phyloP scores from a whole-genome alignment of 2,888 invertebrate genomes.

The Andrena dorsata region DNA sequence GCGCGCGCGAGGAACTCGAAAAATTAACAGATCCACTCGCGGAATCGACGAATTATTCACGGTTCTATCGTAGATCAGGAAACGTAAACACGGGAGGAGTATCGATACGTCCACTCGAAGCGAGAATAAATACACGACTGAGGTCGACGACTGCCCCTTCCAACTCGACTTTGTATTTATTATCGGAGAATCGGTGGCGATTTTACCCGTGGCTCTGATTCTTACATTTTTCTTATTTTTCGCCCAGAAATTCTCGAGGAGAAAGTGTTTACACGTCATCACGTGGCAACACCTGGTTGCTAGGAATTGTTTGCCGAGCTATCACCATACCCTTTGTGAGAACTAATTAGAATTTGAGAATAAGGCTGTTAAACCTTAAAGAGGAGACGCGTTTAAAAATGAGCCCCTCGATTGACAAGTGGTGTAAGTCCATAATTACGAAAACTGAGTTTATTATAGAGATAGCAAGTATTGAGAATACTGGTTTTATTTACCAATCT shows the following conservation, averaged over 20 bases:
- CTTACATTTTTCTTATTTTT: slow-evolving; percentile 14
- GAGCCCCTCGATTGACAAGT: no score
- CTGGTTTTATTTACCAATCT: no score
- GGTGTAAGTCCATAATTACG: no score
- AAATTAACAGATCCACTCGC: slow-evolving; percentile 30
- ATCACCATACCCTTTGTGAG: slow-evolving; percentile 67
- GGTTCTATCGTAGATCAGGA: slow-evolving; percentile 45
- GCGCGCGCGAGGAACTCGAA: slow-evolving; percentile 22
- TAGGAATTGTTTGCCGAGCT: slow-evolving; percentile 75
- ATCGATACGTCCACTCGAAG: slow-evolving; percentile 24
- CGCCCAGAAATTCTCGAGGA: slow-evolving; percentile 18
- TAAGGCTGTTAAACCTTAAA: slow-evolving; percentile 8
- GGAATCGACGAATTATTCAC: slow-evolving; percentile 29
- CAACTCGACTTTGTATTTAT: slow-evolving; percentile 48
- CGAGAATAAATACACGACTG: background rate
- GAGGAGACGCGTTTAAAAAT: background rate
- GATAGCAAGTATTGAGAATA: no score
- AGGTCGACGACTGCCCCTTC: background rate
- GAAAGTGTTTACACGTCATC: slow-evolving; percentile 52
- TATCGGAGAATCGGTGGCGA: background rate
- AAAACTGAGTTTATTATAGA: no score
- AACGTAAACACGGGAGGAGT: slow-evolving; percentile 47
- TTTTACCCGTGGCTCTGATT: slow-evolving; percentile 21
- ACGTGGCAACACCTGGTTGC: slow-evolving; percentile 75
- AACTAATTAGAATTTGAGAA: slow-evolving; percentile 27